Base-by-base conservation (phyloP, 2,113 vertebrate genomes). In the Cynoglossus semilaevis region DNA sequence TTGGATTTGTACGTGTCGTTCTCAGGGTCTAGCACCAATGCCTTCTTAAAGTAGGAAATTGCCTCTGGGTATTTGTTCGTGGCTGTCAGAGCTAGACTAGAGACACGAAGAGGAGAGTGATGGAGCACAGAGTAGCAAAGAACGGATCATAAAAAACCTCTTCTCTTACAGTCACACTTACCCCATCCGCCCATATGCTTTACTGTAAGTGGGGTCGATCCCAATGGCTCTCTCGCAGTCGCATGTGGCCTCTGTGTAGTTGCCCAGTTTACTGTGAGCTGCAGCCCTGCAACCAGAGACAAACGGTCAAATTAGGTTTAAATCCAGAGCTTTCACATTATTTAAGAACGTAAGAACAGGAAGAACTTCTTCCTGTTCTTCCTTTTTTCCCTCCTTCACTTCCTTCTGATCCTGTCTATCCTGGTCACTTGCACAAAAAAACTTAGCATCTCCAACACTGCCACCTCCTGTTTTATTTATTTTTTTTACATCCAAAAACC, bases 161-260 rank as follows among this genome's bases (percentile, higher is more conserved):
- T 38, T 36, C 5, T 36, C 9, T 36, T 36, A 7, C 12, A 2
- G 8, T 38, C 3, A 38, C 37, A 29, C 22, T 29, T 29, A 98
- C 97, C 97, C 96, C 96, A 98, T 97, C 83, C 97, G 92, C 40
- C 96, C 96, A 34, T 97, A 98, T 2, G 96, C 96, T 87, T 99
- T 99, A 88, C 97, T 99, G 91, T 99, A 99, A 44, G 92, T 91
- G 0, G 94, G 93, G 70, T 99, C 96, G 15, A 99, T 98, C 22
- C 91, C 92, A 48, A 99, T 97, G 51, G 97, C 97, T 83, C 92
- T 90, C 84, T 99, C 93, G 53, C 97, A 99, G 51, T 99, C 97
- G 29, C 89, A 91, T 48, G 94, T 95, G 41, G 95, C 96, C 73
- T 96, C 96, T 1, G 82, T 91, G 58, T 97, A 96, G 57, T 95